Evolutionary conservation across 30 jellyfish, hydroid and myxozoan genomes (phyloP).

Genomic region (Turritopsis rubra): DNA sequence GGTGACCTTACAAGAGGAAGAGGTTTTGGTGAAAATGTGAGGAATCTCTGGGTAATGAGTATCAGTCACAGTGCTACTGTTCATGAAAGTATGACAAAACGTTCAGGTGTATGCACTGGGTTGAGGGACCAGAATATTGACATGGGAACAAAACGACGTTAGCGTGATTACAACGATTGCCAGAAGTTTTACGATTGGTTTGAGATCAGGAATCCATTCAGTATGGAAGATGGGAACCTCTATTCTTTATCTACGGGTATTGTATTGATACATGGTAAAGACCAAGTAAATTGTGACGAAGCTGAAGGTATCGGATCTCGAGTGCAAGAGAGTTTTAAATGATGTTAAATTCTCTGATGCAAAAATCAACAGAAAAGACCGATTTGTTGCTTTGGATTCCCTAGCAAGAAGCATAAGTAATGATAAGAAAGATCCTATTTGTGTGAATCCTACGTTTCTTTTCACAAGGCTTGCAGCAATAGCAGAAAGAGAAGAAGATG

Average conservation of each 20-base stretch:
- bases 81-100: constrained; percentile 40
- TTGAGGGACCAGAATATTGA: constrained; percentile 55
- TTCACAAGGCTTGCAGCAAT: constrained; percentile 38
- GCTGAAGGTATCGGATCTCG: constrained; percentile 40
- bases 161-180: constrained; percentile 27
- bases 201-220: constrained; percentile 31
- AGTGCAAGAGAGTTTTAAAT: constrained; percentile 27
- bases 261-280: constrained; percentile 24
- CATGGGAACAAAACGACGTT: constrained; percentile 33
- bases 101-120: constrained; percentile 24
- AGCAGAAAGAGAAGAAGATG: constrained; percentile 31
- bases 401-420: constrained; percentile 17
- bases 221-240: constrained; percentile 17
- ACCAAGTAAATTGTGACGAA: constrained; percentile 44
- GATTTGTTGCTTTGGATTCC: constrained; percentile 26
- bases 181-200: constrained; percentile 30
- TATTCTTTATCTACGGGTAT: constrained; percentile 42
- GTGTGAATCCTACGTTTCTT: constrained; percentile 44
- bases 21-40: constrained; percentile 33
- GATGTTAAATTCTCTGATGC: constrained; percentile 32
- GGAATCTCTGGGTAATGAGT: constrained; percentile 38
- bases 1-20: constrained; percentile 60
- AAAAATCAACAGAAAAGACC: constrained; percentile 22
- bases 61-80: constrained; percentile 38
- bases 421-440: constrained; percentile 22